Conservation (phyloP, 2,797 vertebrate species). For the Trichosurus vulpecula region DNA sequence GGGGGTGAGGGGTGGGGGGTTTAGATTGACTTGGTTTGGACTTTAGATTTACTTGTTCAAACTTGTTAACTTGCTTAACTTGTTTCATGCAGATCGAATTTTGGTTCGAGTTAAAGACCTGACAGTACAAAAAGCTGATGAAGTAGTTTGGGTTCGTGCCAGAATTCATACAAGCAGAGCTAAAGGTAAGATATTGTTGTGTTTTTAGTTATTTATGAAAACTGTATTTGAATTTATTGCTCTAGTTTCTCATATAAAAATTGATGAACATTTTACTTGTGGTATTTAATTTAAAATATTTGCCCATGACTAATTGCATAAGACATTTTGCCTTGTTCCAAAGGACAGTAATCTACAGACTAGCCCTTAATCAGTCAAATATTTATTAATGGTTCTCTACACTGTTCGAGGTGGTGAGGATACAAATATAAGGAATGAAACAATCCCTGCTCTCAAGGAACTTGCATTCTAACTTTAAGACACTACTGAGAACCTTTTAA, state of each 20-base stretch:
- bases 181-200: conserved; percentile 90
- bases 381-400: background rate
- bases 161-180: conserved; percentile 98
- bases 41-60: background rate
- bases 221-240: conserved; percentile 13
- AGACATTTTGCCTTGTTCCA: background rate
- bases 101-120: conserved; percentile 92
- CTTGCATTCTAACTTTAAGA: too few relatives aligned
- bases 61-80: conserved; percentile 50
- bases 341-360: background rate
- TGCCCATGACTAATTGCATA: background rate
- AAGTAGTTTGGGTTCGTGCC: conserved; percentile 96
- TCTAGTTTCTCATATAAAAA: background rate
- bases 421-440: background rate
- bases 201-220: conserved; percentile 12
- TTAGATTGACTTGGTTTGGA: conserved; percentile 20
- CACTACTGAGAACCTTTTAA: too few relatives aligned
- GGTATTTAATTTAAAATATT: background rate
- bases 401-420: background rate
- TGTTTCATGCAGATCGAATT: conserved; percentile 89
- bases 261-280: background rate
- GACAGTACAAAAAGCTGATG: conserved; percentile 90
- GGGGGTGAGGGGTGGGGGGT: background rate
- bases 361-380: background rate
- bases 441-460: background rate